Base-by-base conservation (phyloP, 2,797 vertebrate genomes). In the Peromyscus nudipes region DNA sequence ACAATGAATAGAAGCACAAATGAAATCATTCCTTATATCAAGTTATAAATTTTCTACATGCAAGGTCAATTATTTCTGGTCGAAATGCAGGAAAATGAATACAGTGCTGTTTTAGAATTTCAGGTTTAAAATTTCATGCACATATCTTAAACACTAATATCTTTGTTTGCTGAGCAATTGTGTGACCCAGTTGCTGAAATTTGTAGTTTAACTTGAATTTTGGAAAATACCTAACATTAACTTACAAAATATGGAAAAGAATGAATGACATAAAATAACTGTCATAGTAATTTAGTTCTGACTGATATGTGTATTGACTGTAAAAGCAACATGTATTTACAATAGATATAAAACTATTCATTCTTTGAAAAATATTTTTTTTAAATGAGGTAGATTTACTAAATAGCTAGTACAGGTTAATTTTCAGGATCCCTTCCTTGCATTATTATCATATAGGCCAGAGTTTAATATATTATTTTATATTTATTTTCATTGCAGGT, bases 301-400 rank as follows among this genome's bases (percentile, higher is more conserved):
- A 16, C 37, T 29, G 10, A 62, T 55, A 93, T 3, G 43, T 49
- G 71, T 77, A 76, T 96, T 97, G 75, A 82, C 55, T 83, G 31
- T 52, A 29, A 16, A 1, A 80, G 7, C 8, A 37, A 92, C 4
- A 31, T 23, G 60, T 55, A n/a, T 75, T 95, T 83, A 71, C 1
- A 95, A 80, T 81, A 75, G 0, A 4, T 67, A n/a, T 27, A 13
- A 12, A 46, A 14, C 40, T 94, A 2, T 60, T 95, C 10, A 1
- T 40, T 83, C 94, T 55, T 21, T 52, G 19, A 73, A 49, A 4
- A 19, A 64, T 57, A 84, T 62, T 65, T 0, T 65, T 0, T 73
- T 83, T 79, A 73, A 83, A 75, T 67, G 7, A 65, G 1, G 0
- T 73, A 67, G 17, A 49, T 75, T 93, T 95, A 65, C 2, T 6